A percentile compares a stretch with the other conserved stretches of the same genome.
These are phyloP conservation scores for Charadrius vociferus DNA, from an alignment of 2,113 vertebrate species.

Conservation along the genomic window DNA sequence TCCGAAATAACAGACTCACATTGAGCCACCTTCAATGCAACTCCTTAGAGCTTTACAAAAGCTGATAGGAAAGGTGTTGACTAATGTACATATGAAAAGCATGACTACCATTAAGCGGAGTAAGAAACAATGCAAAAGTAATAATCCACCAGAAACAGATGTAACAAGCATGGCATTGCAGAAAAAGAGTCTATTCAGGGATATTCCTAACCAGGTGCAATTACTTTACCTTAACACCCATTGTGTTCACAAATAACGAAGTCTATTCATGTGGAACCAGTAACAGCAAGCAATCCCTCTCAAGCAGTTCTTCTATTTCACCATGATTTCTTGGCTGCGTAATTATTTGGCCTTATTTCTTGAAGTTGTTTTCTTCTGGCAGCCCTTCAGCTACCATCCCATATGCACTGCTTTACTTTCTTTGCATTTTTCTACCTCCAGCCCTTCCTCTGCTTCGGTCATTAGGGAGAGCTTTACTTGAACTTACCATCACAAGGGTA, in stretches of 20 bases:
- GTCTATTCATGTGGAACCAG: neutral
- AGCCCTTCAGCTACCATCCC: neutral
- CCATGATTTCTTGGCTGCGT: neutral
- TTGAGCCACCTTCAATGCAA: neutral
- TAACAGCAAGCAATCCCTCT: neutral
- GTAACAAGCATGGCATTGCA: neutral
- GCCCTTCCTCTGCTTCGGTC: neutral
- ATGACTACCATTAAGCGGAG: neutral
- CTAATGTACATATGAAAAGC: neutral
- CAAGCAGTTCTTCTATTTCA: neutral
- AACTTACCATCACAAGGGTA: neutral
- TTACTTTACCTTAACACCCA: neutral
- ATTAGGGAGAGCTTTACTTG: neutral
- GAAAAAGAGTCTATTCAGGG: neutral
- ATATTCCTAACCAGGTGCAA: neutral
- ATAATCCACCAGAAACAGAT: neutral
- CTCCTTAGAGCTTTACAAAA: neutral
- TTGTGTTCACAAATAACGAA: neutral
- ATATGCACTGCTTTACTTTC: neutral
- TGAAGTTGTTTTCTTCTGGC: neutral
- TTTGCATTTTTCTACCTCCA: neutral
- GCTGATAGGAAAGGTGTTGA: neutral
- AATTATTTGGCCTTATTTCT: neutral
- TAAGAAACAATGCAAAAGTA: neutral
- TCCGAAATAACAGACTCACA: neutral